These are phyloP conservation scores for Nothoprocta pentlandii DNA, from an alignment of 2,113 vertebrate genomes.

Conservation along the genomic window DNA sequence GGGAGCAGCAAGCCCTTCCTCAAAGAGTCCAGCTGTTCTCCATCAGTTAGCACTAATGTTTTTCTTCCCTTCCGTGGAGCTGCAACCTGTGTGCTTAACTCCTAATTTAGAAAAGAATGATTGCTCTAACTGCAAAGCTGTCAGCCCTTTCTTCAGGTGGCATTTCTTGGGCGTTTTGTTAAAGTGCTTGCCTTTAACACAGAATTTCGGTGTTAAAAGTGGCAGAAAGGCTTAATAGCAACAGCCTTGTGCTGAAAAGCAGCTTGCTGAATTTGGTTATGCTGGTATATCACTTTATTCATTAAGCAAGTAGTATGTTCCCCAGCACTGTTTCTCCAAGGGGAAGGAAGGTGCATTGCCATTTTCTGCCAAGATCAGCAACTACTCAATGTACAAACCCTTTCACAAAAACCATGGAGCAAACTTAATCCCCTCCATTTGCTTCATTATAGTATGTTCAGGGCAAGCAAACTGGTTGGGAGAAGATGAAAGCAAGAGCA, in stretches of 20 bases:
- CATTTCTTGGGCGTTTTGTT: not conserved
- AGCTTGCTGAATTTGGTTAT: not conserved
- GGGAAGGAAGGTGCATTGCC: not conserved
- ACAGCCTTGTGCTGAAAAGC: not conserved
- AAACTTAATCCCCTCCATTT: constrained; percentile 27
- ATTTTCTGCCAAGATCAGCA: not conserved
- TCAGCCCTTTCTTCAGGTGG: not conserved
- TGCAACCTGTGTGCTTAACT: constrained; percentile 36
- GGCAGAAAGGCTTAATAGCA: not conserved
- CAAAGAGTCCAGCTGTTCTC: not conserved
- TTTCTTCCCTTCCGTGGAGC: constrained; percentile 11
- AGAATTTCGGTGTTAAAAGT: not conserved
- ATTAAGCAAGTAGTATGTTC: not conserved
- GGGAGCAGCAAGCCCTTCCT: not conserved
- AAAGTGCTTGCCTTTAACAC: not conserved
- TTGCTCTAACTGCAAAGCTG: constrained; percentile 29
- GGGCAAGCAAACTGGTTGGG: not conserved
- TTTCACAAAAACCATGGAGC: not conserved
- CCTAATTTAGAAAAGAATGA: constrained; percentile 11
- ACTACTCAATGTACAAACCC: not conserved
- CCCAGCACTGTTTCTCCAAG: not conserved
- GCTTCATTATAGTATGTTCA: constrained; percentile 29
- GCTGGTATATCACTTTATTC: not conserved
- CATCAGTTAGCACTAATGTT: constrained; percentile 4
- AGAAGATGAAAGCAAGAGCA: constrained; percentile 18